Evolutionary conservation across 2,888 invertebrate genomes (phyloP), one percentile per base, ranked within the genome.

Genomic region (Eurytoma adleriae): DNA sequence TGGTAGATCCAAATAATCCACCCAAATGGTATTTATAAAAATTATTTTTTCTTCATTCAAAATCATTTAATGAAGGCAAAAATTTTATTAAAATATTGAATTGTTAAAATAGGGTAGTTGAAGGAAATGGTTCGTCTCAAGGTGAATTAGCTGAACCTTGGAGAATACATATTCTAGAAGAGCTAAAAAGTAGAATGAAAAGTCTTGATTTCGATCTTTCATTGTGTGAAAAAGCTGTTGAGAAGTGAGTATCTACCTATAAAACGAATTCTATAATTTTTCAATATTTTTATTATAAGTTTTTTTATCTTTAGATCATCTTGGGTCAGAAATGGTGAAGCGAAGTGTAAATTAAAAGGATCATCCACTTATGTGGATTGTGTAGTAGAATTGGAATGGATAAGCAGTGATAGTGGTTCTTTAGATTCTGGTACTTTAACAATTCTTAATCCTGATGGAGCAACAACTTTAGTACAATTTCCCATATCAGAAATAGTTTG

Each of bases 281-380:
- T 30, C 27, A 68, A 56, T 59, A 48, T 69, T n/a, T 16, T 24
- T 52, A 59, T 68, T 64, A 56, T 30, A 67, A 57, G 1, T 4
- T 79, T 54, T 68, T 52, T 81, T 72, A 54, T 75, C 14, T 73
- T 7, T 24, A 91, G 91, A 85, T 95, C 95, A 27, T 96, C 96
- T 0, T 97, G 97, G 96, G 93, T 96, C 0, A 96, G 97, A 87
- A 95, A 95, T 80, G 96, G 96, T 61, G 95, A 96, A 90, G 95
- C 95, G 0, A 93, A 96, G 86, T 94, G 95, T 78, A 89, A 89
- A 83, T 83, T 91, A 4, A 90, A 90, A 78, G 90, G 90, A 10
- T 89, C 87, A 54, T 88, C 92, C 78, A 91, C 92, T 56, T 94
- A 93, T 88, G 95, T 96, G 85, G 96, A 96, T 85, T 96, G 96